phyloP scores from a whole-genome alignment of 2,888 invertebrate genomes.

The Trichogramma evanescens region DNA sequence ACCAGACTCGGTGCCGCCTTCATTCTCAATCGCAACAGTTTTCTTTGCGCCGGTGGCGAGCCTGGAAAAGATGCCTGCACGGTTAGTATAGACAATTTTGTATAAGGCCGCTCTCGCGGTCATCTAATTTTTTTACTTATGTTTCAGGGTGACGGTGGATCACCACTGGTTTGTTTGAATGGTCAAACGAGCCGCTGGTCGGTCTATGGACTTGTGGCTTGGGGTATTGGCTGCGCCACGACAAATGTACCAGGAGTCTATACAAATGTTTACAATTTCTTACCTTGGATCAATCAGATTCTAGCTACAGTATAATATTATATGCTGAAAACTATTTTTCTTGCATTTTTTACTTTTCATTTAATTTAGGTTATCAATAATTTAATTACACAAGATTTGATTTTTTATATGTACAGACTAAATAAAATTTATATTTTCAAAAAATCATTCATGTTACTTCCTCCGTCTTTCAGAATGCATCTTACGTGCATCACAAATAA shows the following conservation, averaged over 20 bases:
- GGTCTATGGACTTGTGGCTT: constrained; percentile 63
- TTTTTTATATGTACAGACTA: constrained; percentile 11
- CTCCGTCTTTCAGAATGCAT: constrained; percentile 16
- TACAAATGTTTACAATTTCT: constrained; percentile 62
- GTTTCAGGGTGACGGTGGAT: constrained; percentile 66
- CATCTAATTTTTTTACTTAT: constrained; percentile 12
- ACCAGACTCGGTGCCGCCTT: constrained; percentile 63
- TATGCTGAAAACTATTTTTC: background rate
- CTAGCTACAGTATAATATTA: constrained; percentile 12
- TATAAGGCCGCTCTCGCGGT: background rate
- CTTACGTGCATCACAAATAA: no score
- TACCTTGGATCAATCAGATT: constrained; percentile 48
- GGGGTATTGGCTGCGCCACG: constrained; percentile 69
- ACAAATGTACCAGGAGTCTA: constrained; percentile 70
- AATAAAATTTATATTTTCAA: constrained; percentile 31
- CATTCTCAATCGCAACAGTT: constrained; percentile 59
- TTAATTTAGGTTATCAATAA: background rate
- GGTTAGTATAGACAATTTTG: constrained; percentile 47
- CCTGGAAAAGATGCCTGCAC: constrained; percentile 71
- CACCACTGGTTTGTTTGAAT: constrained; percentile 57
- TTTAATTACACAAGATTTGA: background rate
- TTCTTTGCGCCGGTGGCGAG: constrained; percentile 75
- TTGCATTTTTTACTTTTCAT: background rate
- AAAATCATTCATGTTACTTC: background rate
- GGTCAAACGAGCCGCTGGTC: constrained; percentile 50